Percentiles rank a stretch among this genome's conserved stretches.
Conservation (phyloP, 2,888 invertebrate species). For the Pachliopta kotzebuea region DNA sequence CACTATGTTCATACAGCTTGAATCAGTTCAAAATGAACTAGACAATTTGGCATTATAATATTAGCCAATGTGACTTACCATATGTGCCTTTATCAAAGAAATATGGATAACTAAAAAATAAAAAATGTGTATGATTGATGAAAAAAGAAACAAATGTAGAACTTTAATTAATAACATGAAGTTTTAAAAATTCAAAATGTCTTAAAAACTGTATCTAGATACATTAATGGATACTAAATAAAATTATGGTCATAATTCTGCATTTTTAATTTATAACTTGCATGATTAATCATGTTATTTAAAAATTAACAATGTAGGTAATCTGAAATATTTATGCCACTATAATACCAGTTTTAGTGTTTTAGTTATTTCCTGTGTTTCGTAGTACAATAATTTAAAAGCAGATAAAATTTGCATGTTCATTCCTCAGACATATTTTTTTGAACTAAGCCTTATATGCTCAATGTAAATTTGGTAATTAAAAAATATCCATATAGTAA, state of each 20-base stretch:
- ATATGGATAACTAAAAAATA: not conserved
- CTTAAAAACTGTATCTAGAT: not conserved
- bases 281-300: no score
- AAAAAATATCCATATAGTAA: no score
- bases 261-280: no score
- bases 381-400: no score
- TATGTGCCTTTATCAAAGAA: constrained; percentile 21
- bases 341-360: not conserved
- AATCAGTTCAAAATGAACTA: constrained; percentile 68
- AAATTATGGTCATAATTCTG: not conserved
- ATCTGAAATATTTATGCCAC: not conserved
- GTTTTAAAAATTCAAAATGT: not conserved
- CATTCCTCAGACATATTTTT: no score
- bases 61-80: constrained; percentile 1
- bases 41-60: constrained; percentile 47
- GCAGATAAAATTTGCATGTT: no score
- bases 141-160: no score
- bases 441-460: no score
- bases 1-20: constrained; percentile 66
- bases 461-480: no score
- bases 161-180: not conserved
- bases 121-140: not conserved
- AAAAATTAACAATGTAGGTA: no score
- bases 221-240: not conserved
- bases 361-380: not conserved